These are phyloP conservation scores for Lepus timidus DNA, from an alignment of 2,113 vertebrate species.

Conservation along the genomic window DNA sequence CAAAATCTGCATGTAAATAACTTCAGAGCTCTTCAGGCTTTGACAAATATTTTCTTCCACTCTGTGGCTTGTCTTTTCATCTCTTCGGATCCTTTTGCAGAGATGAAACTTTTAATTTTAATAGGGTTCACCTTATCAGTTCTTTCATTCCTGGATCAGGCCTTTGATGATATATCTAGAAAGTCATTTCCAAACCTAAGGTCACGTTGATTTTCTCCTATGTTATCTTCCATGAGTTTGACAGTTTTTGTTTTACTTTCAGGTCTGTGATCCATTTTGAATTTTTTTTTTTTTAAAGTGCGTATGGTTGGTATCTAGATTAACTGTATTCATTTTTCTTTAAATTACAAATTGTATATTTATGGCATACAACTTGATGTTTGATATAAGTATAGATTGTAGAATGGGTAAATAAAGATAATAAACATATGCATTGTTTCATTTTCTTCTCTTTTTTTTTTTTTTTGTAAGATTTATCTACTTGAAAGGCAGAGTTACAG, in stretches of 20 bases:
- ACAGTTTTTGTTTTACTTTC: not conserved
- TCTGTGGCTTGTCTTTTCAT: not conserved
- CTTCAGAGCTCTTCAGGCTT: not conserved
- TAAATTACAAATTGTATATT: not conserved
- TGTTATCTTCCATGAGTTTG: not conserved
- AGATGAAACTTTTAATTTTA: constrained; percentile 14
- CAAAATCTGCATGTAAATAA: not conserved
- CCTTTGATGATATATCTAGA: not conserved
- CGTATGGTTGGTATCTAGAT: not conserved
- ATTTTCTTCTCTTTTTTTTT: no score
- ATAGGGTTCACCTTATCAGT: not conserved
- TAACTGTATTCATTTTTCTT: not conserved
- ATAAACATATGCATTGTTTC: not conserved
- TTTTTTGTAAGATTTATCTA: no score
- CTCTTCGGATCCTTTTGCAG: not conserved
- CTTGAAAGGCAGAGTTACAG: no score
- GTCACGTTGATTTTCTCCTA: not conserved
- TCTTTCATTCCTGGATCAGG: not conserved
- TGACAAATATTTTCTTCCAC: constrained; percentile 43
- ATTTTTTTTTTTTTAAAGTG: not conserved
- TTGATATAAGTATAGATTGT: not conserved
- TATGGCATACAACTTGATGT: not conserved
- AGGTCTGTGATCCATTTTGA: not conserved
- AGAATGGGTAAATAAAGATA: not conserved
- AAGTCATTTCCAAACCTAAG: not conserved